These are phyloP conservation scores for Smithornis capensis DNA, from an alignment of 2,113 vertebrate genomes.

Conservation along the genomic window DNA sequence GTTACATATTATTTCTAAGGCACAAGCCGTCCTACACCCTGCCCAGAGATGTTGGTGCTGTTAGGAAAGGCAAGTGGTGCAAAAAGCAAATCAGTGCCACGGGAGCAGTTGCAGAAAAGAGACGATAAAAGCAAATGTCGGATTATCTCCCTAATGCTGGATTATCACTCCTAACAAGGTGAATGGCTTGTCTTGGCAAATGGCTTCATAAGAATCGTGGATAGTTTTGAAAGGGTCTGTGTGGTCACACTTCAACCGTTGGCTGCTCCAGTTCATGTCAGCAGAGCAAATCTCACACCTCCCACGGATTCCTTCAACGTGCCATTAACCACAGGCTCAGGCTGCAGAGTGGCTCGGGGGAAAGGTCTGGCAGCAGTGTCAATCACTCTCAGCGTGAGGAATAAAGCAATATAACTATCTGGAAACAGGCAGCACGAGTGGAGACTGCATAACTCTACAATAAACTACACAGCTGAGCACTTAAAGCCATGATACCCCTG, in stretches of 20 bases:
- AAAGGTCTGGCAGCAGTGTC: not conserved
- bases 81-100: not conserved
- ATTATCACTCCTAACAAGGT: slow-evolving; percentile 60
- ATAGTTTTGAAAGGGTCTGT: slow-evolving; percentile 26
- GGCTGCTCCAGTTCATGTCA: slow-evolving; percentile 31
- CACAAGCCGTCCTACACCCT: too few relatives aligned
- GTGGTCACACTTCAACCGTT: slow-evolving; percentile 42
- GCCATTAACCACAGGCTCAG: not conserved
- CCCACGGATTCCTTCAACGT: not conserved
- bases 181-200: slow-evolving; percentile 58
- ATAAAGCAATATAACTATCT: not conserved
- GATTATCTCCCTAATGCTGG: slow-evolving; percentile 56
- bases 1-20: not conserved
- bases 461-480: not conserved
- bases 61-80: not conserved
- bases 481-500: not conserved
- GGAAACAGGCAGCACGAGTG: not conserved
- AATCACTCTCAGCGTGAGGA: not conserved
- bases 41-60: not conserved
- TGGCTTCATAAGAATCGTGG: slow-evolving; percentile 29
- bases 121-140: slow-evolving; percentile 41
- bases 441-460: not conserved
- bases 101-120: not conserved
- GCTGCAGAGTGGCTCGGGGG: not conserved
- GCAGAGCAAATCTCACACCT: slow-evolving; percentile 24